phyloP scores from a whole-genome alignment of 1,140 invertebrate genomes.

The Halesus radiatus region DNA sequence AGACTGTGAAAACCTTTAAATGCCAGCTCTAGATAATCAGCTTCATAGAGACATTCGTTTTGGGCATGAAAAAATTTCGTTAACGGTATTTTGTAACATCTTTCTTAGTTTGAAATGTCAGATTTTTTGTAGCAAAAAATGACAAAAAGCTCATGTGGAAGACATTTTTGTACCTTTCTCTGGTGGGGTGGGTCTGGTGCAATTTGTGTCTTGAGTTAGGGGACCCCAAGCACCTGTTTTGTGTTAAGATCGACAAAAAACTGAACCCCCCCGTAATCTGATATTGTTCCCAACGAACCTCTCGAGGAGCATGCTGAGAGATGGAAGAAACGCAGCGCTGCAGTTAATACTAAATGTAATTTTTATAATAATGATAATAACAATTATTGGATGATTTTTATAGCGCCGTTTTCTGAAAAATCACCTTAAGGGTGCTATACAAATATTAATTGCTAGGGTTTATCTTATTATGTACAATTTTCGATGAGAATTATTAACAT shows the following conservation, averaged over 20 bases:
- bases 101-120: background rate
- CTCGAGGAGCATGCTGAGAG: background rate
- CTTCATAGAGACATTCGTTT: too few species aligned
- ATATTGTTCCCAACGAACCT: slow-evolving; percentile 3
- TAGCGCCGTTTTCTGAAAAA: too few species aligned
- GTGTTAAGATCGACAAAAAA: slow-evolving; percentile 27
- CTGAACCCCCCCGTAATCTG: slow-evolving; percentile 9
- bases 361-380: too few species aligned
- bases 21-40: too few species aligned
- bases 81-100: background rate
- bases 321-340: background rate
- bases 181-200: background rate
- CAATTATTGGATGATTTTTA: too few species aligned
- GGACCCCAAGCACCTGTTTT: slow-evolving; percentile 20
- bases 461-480: too few species aligned
- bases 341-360: too few species aligned
- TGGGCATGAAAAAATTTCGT: too few species aligned
- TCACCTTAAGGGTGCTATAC: too few species aligned
- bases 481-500: too few species aligned
- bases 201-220: background rate
- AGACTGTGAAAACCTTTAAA: background rate
- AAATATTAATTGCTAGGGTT: too few species aligned
- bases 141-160: slow-evolving; percentile 15
- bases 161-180: slow-evolving; percentile 3
- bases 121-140: slow-evolving; percentile 6